Base-by-base conservation (phyloP, 2,797 vertebrate genomes). In the Sebastolobus altivelis region DNA sequence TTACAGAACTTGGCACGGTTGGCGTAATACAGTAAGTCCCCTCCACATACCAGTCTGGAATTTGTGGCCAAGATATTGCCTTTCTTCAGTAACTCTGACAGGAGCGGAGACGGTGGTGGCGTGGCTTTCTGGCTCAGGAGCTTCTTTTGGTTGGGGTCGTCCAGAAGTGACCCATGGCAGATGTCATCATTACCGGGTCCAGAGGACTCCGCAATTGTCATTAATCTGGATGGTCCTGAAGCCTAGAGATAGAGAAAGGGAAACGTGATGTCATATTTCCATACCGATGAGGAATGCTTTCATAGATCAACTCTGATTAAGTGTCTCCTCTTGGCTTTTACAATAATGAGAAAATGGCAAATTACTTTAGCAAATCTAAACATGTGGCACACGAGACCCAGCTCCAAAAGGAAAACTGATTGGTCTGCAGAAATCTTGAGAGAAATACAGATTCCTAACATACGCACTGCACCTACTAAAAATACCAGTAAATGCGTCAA, bases 41-140 rank as follows among this genome's bases (percentile, higher is more conserved):
- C 58, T 65, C 12, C 56, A 84, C 97, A 94, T 96, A 99, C 98
- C 97, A 98, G 97, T 96, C 97, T 96, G 91, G 97, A 97, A 94
- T 97, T 98, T 89, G 97, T 97, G 90, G 98, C 96, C 93, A 99
- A 94, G 87, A 99, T 96, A 93, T 95, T 99, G 93, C 98, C 97
- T 96, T 99, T 99, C 96, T 99, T 99, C 95, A 99, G 96, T 91
- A 99, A 95, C 95, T 99, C 97, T 89, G 98, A 99, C 89, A 99
- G 96, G 88, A 99, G 97, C 83, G 98, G 98, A 91, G 98, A 99
- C 67, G 97, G 97, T 84, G 98, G 97, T n/a, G 97, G 97, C 77
- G 97, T 99, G 94, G 96, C 96, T 95, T 97, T 99, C 94, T 98
- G 98, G 93, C 95, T 94, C 95, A 97, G 91, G 82, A 97, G 96